phyloP scores from a whole-genome alignment of 1,140 invertebrate species.

The Homarus americanus region DNA sequence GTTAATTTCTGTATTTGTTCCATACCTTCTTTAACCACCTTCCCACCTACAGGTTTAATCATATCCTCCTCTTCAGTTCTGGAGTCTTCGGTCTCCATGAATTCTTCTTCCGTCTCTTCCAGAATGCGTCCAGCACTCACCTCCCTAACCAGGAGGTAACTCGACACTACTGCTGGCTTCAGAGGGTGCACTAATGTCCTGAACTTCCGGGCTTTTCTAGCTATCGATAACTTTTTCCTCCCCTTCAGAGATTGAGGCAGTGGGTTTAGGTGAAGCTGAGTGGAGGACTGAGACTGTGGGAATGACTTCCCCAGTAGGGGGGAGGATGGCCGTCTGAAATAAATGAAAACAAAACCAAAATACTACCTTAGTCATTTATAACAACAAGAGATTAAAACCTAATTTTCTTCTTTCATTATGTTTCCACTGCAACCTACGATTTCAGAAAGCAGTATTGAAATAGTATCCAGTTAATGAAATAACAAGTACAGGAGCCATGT shows the following conservation, averaged over 20 bases:
- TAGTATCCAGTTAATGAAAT: too few relatives aligned
- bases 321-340: constrained; percentile 62
- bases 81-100: not conserved
- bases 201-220: not conserved
- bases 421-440: too few relatives aligned
- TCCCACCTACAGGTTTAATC: not conserved
- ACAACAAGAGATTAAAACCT: too few relatives aligned
- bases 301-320: constrained; percentile 61
- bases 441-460: too few relatives aligned
- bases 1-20: constrained; percentile 37
- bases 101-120: constrained; percentile 20
- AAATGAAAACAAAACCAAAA: constrained; percentile 12
- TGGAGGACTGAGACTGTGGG: not conserved
- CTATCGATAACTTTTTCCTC: not conserved
- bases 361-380: too few relatives aligned
- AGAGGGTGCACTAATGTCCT: constrained; percentile 25
- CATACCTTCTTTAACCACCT: constrained; percentile 11
- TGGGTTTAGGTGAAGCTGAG: constrained; percentile 13
- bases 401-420: too few relatives aligned
- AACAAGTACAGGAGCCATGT: too few relatives aligned
- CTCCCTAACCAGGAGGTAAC: constrained; percentile 30
- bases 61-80: not conserved
- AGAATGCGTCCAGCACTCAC: constrained; percentile 16
- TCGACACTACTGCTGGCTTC: constrained; percentile 50
- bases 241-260: not conserved